Percentiles rank a stretch among this genome's conserved stretches.
phyloP scores from a whole-genome alignment of 2,113 vertebrate genomes.

The Alouatta palliata region DNA sequence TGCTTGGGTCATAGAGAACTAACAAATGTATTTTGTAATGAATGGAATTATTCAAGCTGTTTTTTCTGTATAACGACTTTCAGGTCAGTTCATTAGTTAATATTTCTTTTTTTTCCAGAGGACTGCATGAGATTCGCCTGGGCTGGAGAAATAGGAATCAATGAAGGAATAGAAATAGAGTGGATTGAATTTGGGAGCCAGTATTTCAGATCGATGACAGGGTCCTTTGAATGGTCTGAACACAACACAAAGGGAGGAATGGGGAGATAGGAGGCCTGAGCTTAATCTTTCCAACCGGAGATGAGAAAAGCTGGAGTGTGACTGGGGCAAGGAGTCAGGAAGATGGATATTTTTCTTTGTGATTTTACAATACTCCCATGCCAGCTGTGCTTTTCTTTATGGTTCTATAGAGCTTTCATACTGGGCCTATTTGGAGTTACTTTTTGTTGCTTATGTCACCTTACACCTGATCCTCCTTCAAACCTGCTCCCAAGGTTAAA shows the following conservation, averaged over 20 bases:
- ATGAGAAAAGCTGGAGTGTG: neutral
- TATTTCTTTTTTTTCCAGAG: neutral
- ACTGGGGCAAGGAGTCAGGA: neutral
- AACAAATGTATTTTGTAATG: neutral
- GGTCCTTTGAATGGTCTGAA: neutral
- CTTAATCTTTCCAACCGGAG: slow-evolving; percentile 45
- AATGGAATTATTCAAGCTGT: neutral
- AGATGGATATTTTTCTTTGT: slow-evolving; percentile 42
- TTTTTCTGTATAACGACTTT: neutral
- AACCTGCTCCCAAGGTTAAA: slow-evolving; percentile 49
- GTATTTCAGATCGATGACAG: neutral
- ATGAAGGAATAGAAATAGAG: neutral
- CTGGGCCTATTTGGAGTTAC: neutral
- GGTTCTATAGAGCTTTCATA: slow-evolving; percentile 39
- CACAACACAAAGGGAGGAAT: neutral
- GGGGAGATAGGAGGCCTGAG: neutral
- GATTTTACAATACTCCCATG: neutral
- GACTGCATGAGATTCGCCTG: neutral
- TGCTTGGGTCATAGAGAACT: neutral
- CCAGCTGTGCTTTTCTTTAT: slow-evolving; percentile 56
- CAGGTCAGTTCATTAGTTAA: neutral
- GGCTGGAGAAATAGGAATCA: slow-evolving; percentile 19
- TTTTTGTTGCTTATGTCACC: slow-evolving; percentile 44
- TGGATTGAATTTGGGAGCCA: slow-evolving; percentile 21
- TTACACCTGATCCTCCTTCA: slow-evolving; percentile 46